Evolutionary conservation across 2,888 invertebrate species (phyloP), one percentile per base, ranked within the genome.

Genomic region (Nowickia ferox): DNA sequence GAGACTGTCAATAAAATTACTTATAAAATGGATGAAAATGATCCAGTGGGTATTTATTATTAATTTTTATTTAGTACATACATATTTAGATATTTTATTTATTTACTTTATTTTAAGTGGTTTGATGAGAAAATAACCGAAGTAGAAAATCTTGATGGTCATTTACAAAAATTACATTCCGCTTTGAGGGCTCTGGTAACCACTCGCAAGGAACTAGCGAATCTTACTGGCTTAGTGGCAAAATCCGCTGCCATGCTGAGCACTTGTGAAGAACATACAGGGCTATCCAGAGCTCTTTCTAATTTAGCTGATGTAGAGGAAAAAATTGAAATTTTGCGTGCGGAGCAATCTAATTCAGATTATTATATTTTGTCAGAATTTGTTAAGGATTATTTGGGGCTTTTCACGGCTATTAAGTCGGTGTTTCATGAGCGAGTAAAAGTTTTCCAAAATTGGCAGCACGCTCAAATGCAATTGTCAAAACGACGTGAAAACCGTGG

Each of bases 1-100:
- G 98, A 99, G 93, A 98, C 98, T 9, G 98, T 99, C 84, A 98
- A 98, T 92, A 99, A 99, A 94, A 98, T 99, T 90, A 98, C 99
- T 0, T 98, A 97, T 93, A 98, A 97, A 94, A 99, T 99, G 99
- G 99, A 99, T 91, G 99, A 99, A 94, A 97, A 96, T 84, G 99
- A 99, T 94, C 97, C 98, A 89, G 98, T 98, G 93, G 95, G 95
- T 79, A 6, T 3, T 74, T 55, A 51, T 38, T 44, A 74, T 46
- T 55, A 10, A 30, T 44, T n/a, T 44, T 83, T 57, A 19, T 66
- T 46, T 13, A 11, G 2, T 66, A 66, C 44, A 65, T 66, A 66
- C 44, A 65, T 71, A 57, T 51, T 44, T 59, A 44, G 6, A 11
- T 1, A 19, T 48, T 55, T 57, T 40, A 9, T n/a, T 46, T 46